These are phyloP conservation scores for Orius insidiosus DNA, from an alignment of 1,140 invertebrate species.

Conservation along the genomic window DNA sequence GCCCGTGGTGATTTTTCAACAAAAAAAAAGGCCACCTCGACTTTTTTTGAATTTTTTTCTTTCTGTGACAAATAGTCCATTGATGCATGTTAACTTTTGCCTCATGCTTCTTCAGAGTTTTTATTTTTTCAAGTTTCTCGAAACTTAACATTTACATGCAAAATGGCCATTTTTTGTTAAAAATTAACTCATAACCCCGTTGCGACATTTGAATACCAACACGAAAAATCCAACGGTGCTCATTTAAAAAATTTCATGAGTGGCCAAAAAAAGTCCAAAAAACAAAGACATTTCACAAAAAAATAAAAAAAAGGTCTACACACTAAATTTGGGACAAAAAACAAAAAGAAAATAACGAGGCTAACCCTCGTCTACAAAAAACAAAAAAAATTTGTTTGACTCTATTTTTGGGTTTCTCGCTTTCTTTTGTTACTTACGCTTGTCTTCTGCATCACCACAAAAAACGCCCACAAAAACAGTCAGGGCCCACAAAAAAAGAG, in stretches of 20 bases:
- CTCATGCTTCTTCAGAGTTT: too few relatives aligned
- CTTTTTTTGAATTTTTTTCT: too few relatives aligned
- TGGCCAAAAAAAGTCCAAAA: not conserved
- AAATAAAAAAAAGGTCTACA: constrained; percentile 4
- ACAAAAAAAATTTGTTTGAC: constrained; percentile 6
- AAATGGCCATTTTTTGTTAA: constrained; percentile 3
- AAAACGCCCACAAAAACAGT: too few relatives aligned
- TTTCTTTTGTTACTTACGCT: constrained; percentile 9
- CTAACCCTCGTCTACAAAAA: constrained; percentile 11
- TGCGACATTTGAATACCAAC: constrained; percentile 26
- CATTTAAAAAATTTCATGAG: not conserved
- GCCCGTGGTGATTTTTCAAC: not conserved
- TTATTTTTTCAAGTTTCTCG: constrained; percentile 3
- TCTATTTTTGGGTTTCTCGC: too few relatives aligned
- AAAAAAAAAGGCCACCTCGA: not conserved
- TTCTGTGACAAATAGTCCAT: too few relatives aligned
- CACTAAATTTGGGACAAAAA: constrained; percentile 5
- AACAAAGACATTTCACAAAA: constrained; percentile 5
- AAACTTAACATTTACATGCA: constrained; percentile 7
- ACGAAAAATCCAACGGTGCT: constrained; percentile 11
- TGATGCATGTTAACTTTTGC: too few relatives aligned
- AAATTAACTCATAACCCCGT: too few relatives aligned
- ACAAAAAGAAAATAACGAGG: constrained; percentile 9
- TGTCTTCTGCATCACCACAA: constrained; percentile 5
- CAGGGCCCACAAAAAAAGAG: too few relatives aligned